Evolutionary conservation across 2,888 invertebrate genomes (phyloP), one percentile per base, ranked within the genome.

Genomic region (Sinelater perroti): DNA sequence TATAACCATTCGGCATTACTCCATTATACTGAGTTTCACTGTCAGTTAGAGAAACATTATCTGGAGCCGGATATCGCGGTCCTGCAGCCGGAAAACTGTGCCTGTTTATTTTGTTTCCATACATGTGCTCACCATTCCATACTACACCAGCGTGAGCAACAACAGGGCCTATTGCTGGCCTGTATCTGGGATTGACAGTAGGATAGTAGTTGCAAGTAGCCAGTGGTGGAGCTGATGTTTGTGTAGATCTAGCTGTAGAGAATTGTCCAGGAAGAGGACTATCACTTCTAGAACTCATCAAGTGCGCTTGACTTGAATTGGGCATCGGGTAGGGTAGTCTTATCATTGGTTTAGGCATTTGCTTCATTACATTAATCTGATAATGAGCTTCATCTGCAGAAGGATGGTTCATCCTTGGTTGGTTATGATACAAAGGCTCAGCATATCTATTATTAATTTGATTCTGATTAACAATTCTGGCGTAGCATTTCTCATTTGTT

Each of bases 211-310:
- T 70, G 58, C 74, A 73, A 8, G 69, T 67, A 3, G 71, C 60
- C 51, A 72, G 44, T 26, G 70, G 67, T 1, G 71, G 69, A 6
- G 67, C 69, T 6, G 74, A 72, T 1, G 78, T 78, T 68, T 78
- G 78, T 3, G 78, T 78, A 0, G 76, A 69, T 49, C 78, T 66
- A 1, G 77, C 78, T 16, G 73, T 78, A 1, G 77, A 75, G 64
- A 74, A 76, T 58, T 78, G 76, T 0, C 74, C 72, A 20, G 73
- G 73, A n/a, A 74, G 66, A 1, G 79, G 78, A 46, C 78, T 78
- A 51, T 79, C 79, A 53, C 78, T 77, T 50, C 79, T 69, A 3
- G 74, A 68, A 8, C 72, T 68, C 56, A 76, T 66, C 21, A 75
- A 62, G 60, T 75, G 78, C 5, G 68, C 64, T 52, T 62, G 65